Conservation (phyloP, 2,113 vertebrate genomes). For the Sula dactylatra region DNA sequence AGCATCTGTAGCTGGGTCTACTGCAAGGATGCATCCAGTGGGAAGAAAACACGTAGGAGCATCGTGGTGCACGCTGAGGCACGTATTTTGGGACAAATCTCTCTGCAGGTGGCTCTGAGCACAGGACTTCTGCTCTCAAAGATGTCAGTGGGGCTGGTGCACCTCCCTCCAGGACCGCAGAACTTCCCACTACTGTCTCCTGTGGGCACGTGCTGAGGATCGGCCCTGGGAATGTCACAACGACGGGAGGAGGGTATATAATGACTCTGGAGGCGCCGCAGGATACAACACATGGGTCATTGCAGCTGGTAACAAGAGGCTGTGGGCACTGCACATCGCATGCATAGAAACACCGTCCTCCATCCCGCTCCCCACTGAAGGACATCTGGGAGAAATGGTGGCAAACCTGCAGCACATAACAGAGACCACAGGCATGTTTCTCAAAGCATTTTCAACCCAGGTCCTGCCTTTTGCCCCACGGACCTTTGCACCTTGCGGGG, state of each 20-base stretch:
- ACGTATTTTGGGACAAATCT: rapidly evolving
- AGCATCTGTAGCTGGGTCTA: rapidly evolving
- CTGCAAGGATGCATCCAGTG: constrained; percentile 35
- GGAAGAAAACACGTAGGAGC: neutral
- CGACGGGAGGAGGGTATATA: constrained; percentile 1
- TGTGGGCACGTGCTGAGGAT: constrained; percentile 4
- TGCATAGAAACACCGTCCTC: neutral
- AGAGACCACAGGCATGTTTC: neutral
- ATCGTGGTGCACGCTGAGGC: rapidly evolving
- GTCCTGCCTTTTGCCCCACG: rapidly evolving
- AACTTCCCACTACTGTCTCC: neutral
- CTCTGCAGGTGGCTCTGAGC: neutral
- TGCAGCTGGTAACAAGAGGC: neutral
- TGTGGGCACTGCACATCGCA: neutral
- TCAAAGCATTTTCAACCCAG: neutral
- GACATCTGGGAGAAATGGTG: neutral
- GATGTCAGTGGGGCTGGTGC: neutral
- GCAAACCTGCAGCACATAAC: neutral
- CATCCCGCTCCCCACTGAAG: rapidly evolving
- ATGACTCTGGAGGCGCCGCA: neutral
- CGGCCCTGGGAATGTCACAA: neutral
- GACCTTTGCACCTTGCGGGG: too few relatives aligned
- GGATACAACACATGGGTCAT: neutral
- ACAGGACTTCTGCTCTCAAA: neutral
- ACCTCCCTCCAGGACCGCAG: neutral